Evolutionary conservation across 2,888 invertebrate species (phyloP), one percentile per base, ranked within the genome.

Genomic region (Branchipolynoe longqiensis): DNA sequence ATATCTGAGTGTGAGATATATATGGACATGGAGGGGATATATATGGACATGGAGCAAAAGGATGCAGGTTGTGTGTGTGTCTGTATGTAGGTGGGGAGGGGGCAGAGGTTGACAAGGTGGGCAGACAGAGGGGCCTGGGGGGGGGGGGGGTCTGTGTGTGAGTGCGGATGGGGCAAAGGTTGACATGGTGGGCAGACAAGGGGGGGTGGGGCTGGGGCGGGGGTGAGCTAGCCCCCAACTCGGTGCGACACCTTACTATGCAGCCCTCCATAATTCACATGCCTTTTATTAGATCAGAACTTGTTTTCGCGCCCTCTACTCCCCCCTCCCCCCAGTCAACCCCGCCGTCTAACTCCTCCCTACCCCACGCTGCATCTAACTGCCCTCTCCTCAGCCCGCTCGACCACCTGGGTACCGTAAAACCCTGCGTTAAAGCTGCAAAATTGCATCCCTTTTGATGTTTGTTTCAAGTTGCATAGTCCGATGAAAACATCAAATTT

Each of bases 241-340:
- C 8, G 22, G 69, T 33, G 33, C 38, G 69, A 22, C 69, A 69
- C 69, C 69, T 69, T 69, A 38, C 69, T 69, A 69, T 69, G 69
- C 33, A n/a, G 69, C 36, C 36, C n/a, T 69, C 18, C 69, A 69
- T 69, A 22, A 69, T 69, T 69, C 38, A 69, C 36, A 12, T 8
- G 36, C 69, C 69, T 69, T n/a, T n/a, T 69, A 69, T 69, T 69
- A 38, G 69, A 69, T 69, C 69, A 69, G 69, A 38, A n/a, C 69
- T 69, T 69, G 69, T 69, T 69, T 33, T 3, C 22, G 14, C 69
- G 33, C 31, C 8, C 64, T 4, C 64, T 33, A 4, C 64, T 38
- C 36, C 38, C 14, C 22, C 69, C 69, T 2, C 18, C 69, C 36
- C 38, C 14, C 22, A 33, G 36, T 2, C 18, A 12, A 33, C 36